Conservation (phyloP, 2,113 vertebrate species). For the Eclectus roratus region DNA sequence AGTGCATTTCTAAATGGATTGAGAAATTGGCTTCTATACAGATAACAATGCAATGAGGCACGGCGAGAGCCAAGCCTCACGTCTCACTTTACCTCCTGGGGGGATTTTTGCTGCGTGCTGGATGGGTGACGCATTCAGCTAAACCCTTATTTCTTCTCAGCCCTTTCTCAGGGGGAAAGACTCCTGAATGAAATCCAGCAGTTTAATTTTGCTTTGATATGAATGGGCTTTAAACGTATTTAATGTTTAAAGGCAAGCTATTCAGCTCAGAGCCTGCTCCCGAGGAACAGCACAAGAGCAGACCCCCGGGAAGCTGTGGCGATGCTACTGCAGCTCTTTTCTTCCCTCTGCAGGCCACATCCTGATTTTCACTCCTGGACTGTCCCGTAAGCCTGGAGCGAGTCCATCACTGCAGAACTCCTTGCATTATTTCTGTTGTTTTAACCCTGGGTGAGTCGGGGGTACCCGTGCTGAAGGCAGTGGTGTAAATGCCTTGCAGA, state of each 20-base stretch:
- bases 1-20: conserved; percentile 31
- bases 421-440: too few relatives aligned
- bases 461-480: not conserved
- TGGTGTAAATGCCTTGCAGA: rapidly evolving
- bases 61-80: not conserved
- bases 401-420: not conserved
- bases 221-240: conserved; percentile 13
- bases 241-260: not conserved
- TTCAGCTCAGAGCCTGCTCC: not conserved
- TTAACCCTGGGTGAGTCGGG: not conserved
- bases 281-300: not conserved
- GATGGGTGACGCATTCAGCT: not conserved
- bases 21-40: not conserved
- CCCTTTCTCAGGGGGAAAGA: not conserved
- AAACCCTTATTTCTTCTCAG: not conserved
- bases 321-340: conserved; percentile 55
- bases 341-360: conserved; percentile 66
- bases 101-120: not conserved
- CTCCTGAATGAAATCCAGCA: conserved; percentile 19
- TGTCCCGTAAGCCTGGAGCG: not conserved
- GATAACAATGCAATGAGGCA: not conserved
- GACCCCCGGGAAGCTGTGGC: not conserved
- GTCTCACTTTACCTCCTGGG: not conserved
- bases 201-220: conserved; percentile 40
- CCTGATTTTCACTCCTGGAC: conserved; percentile 12